A percentile compares a stretch with the other conserved stretches of the same genome.
phyloP scores from a whole-genome alignment of 1,140 invertebrate species.

The silkworm (Bombyx mori) region DNA sequence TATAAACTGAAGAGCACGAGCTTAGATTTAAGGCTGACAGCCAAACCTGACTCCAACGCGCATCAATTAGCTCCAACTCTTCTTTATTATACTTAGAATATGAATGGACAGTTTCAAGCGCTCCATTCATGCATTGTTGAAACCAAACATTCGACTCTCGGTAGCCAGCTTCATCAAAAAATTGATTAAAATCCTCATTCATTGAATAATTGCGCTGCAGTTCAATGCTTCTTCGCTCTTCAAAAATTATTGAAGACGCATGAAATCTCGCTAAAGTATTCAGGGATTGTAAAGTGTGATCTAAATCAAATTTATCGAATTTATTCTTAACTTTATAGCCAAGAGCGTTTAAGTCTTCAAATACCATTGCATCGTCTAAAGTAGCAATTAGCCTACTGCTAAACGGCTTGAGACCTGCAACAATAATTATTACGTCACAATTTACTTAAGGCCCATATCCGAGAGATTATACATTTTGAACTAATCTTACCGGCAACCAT shows the following conservation, averaged over 20 bases:
- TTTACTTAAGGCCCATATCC: too few species aligned
- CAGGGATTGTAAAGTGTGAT: conserved; percentile 46
- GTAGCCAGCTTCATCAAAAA: conserved; percentile 39
- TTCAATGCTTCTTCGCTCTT: conserved; percentile 36
- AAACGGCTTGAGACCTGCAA: conserved; percentile 46
- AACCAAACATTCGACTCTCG: conserved; percentile 33
- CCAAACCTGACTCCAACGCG: conserved; percentile 42
- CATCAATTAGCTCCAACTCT: conserved; percentile 29
- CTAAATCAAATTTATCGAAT: conserved; percentile 42
- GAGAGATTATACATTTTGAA: too few species aligned
- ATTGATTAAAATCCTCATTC: conserved; percentile 32
- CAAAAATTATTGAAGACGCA: conserved; percentile 46
- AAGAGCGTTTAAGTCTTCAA: conserved; percentile 45
- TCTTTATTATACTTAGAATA: conserved; percentile 38
- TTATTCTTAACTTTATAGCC: conserved; percentile 40
- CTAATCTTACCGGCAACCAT: conserved; percentile 28
- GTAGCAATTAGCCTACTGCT: conserved; percentile 33
- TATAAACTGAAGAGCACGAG: conserved; percentile 26
- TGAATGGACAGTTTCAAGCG: conserved; percentile 37
- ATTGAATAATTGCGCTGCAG: conserved; percentile 27
- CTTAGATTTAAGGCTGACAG: conserved; percentile 29
- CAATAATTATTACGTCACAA: neutral
- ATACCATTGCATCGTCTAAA: conserved; percentile 44
- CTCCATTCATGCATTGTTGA: conserved; percentile 31
- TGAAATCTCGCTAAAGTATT: conserved; percentile 50